Percentiles rank a stretch among this genome's conserved stretches.
Conservation (phyloP, 1,140 invertebrate genomes). For the Zaprionus africanus region DNA sequence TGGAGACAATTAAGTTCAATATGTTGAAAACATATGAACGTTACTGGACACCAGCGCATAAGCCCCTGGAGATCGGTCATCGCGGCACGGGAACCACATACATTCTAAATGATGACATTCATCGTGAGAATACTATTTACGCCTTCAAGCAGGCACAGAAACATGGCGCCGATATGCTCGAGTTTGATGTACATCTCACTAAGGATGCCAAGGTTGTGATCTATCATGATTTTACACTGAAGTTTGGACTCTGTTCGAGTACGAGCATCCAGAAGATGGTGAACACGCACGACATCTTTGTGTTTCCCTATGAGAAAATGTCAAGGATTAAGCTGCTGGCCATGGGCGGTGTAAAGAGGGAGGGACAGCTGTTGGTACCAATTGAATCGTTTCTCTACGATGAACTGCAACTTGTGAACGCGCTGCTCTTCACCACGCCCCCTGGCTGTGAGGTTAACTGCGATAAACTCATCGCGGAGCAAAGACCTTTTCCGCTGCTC, state of each 20-base stretch:
- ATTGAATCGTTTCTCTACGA: conserved; percentile 52
- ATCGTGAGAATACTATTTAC: conserved; percentile 67
- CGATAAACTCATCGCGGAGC: conserved; percentile 90
- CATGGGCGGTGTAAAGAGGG: conserved; percentile 43
- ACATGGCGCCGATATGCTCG: conserved; percentile 64
- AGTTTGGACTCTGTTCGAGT: conserved; percentile 26
- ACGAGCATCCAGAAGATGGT: conserved; percentile 21
- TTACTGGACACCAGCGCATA: conserved; percentile 32
- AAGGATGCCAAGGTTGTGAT: conserved; percentile 66
- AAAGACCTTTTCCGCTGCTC: conserved; percentile 96
- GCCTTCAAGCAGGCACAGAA: conserved; percentile 38
- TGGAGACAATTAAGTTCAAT: conserved; percentile 22
- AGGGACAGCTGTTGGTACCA: conserved; percentile 42
- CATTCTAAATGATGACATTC: neutral
- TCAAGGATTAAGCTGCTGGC: conserved; percentile 34
- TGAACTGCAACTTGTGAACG: conserved; percentile 24
- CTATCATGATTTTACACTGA: conserved; percentile 60
- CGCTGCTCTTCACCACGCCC: conserved; percentile 22
- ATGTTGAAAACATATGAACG: conserved; percentile 41
- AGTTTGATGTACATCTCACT: conserved; percentile 71
- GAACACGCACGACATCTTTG: conserved; percentile 29
- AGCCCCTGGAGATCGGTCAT: conserved; percentile 57
- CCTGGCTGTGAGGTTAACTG: conserved; percentile 86
- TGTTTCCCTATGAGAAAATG: conserved; percentile 50
- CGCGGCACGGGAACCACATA: conserved; percentile 59